A percentile compares a stretch with the other conserved stretches of the same genome.
phyloP scores from a whole-genome alignment of 2,888 invertebrate species.

The Eilema depressum region DNA sequence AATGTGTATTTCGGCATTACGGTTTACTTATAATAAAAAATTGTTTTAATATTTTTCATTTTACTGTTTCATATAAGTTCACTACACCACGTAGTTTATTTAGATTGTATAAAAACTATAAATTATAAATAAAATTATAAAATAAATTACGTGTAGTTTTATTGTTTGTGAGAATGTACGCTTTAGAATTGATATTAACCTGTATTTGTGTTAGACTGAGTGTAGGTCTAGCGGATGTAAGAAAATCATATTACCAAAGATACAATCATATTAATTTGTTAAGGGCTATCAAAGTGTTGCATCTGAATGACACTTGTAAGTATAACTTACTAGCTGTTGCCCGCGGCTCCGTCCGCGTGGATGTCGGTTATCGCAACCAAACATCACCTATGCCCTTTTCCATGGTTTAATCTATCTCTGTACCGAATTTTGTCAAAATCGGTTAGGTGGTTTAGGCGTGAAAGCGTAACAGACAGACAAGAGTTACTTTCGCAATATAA shows the following conservation, averaged over 20 bases:
- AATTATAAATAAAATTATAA: conserved; percentile 40
- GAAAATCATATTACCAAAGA: background rate
- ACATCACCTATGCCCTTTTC: too few species aligned
- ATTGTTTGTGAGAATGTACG: conserved; percentile 35
- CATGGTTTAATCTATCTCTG: too few species aligned
- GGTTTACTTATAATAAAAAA: background rate
- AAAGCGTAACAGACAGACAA: too few species aligned
- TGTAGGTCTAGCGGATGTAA: background rate
- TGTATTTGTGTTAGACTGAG: background rate
- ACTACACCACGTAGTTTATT: conserved; percentile 12
- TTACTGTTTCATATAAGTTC: conserved; percentile 22
- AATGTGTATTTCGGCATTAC: background rate
- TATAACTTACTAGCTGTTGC: background rate
- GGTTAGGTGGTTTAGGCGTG: too few species aligned
- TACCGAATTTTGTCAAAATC: too few species aligned
- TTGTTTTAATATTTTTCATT: conserved; percentile 8
- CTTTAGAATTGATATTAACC: conserved; percentile 7
- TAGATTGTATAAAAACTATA: conserved; percentile 38
- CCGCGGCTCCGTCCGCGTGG: too few species aligned
- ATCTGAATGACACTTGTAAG: conserved; percentile 54
- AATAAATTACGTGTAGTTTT: conserved; percentile 28
- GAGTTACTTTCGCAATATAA: too few species aligned
- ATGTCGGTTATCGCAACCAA: too few species aligned
- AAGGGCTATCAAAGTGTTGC: conserved; percentile 3
- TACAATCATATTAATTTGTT: background rate